Evolutionary conservation across 1,140 invertebrate species (phyloP).

Genomic region (Euwallacea similis): DNA sequence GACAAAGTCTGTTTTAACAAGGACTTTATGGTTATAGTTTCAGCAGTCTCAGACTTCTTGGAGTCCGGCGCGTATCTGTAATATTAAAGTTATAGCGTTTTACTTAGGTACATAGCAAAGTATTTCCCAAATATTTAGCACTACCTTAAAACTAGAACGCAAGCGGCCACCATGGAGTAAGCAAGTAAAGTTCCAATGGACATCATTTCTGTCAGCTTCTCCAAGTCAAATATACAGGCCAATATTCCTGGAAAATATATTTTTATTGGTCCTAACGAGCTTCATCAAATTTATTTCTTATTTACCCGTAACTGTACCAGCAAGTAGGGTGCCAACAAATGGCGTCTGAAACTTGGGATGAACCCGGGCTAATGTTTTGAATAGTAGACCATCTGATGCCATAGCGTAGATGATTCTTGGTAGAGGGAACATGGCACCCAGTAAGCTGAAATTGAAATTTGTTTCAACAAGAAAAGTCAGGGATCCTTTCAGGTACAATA

Average conservation of each 20-base stretch:
- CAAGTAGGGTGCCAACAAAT: slow-evolving; percentile 74
- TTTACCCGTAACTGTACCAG: slow-evolving; percentile 72
- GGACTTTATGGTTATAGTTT: slow-evolving; percentile 46
- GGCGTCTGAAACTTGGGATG: slow-evolving; percentile 77
- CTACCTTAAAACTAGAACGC: slow-evolving; percentile 74
- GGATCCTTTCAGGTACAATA: neutral
- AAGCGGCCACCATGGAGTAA: slow-evolving; percentile 82
- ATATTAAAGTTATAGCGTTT: slow-evolving; percentile 8
- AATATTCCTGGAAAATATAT: slow-evolving; percentile 60
- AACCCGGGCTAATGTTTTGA: slow-evolving; percentile 70
- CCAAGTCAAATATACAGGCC: slow-evolving; percentile 75
- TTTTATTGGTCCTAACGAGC: neutral
- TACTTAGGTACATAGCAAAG: no score
- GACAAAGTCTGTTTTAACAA: slow-evolving; percentile 54
- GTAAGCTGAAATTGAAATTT: slow-evolving; percentile 66
- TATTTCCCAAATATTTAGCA: neutral
- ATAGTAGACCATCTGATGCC: slow-evolving; percentile 82
- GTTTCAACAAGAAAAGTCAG: slow-evolving; percentile 55
- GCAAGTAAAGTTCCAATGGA: slow-evolving; percentile 84
- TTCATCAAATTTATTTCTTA: slow-evolving; percentile 63
- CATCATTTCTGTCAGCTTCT: slow-evolving; percentile 83
- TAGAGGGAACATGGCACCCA: slow-evolving; percentile 84
- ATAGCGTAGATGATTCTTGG: slow-evolving; percentile 88
- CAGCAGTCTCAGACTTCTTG: slow-evolving; percentile 33
- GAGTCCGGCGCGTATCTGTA: slow-evolving; percentile 31